A percentile compares a stretch with the other conserved stretches of the same genome.
phyloP scores from a whole-genome alignment of 2,888 invertebrate genomes.

The Callyntrura guangdongensis region DNA sequence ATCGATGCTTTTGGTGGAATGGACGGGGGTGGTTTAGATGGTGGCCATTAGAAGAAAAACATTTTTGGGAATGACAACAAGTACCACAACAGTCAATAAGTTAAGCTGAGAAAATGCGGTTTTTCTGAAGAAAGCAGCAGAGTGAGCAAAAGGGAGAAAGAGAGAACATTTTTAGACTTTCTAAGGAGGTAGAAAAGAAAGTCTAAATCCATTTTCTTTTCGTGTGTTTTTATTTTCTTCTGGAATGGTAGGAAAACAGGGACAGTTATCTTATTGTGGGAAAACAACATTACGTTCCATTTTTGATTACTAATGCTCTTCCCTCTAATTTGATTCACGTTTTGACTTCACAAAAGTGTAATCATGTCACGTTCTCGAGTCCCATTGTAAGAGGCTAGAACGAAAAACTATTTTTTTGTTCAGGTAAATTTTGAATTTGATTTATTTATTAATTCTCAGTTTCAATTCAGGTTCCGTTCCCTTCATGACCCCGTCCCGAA shows the following conservation, averaged over 20 bases:
- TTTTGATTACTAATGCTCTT: constrained; percentile 17
- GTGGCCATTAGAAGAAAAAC: constrained; percentile 67
- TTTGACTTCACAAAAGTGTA: background rate
- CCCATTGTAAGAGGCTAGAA: background rate
- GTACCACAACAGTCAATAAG: constrained; percentile 78
- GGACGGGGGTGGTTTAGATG: constrained; percentile 36
- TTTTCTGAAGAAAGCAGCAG: constrained; percentile 33
- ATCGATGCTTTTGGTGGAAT: constrained; percentile 44
- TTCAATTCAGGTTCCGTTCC: constrained; percentile 5
- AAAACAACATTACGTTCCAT: background rate
- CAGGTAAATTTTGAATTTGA: constrained; percentile 20
- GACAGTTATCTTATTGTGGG: constrained; percentile 11
- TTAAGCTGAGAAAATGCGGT: constrained; percentile 79
- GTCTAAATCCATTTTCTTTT: constrained; percentile 72
- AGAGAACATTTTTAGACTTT: constrained; percentile 45
- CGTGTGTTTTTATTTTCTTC: background rate
- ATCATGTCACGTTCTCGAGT: constrained; percentile 30
- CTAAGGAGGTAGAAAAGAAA: constrained; percentile 32
- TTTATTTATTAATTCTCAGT: constrained; percentile 25
- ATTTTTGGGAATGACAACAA: constrained; percentile 75
- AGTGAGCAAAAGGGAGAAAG: no score
- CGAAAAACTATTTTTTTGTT: background rate
- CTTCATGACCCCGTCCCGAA: background rate
- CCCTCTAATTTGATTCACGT: constrained; percentile 12
- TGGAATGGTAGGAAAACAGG: background rate